Conservation (phyloP, 2,888 invertebrate genomes). For the Argyresthia goedartella region DNA sequence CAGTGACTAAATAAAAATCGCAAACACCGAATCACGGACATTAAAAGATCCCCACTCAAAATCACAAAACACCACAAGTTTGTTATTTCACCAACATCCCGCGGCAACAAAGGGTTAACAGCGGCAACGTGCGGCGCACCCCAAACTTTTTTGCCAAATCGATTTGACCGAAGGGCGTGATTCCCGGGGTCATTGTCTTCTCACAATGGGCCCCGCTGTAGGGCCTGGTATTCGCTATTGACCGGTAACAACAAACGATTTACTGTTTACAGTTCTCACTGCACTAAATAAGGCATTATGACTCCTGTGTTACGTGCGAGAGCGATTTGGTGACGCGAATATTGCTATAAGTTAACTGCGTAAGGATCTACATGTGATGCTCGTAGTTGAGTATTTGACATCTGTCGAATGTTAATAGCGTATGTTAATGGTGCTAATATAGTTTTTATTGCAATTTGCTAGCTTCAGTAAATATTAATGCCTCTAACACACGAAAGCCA, state of each 20-base stretch:
- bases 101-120: slow-evolving; percentile 19
- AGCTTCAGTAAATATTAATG: no score
- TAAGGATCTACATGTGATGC: no score
- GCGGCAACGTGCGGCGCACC: slow-evolving; percentile 8
- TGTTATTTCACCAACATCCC: neutral
- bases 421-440: no score
- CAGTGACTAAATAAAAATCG: no score
- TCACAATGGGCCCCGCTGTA: slow-evolving; percentile 3
- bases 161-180: slow-evolving; percentile 13
- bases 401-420: no score
- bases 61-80: no score
- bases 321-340: neutral
- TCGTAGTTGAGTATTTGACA: no score
- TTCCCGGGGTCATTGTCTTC: slow-evolving; percentile 14
- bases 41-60: no score
- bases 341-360: no score
- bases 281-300: neutral
- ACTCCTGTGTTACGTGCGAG: neutral
- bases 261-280: slow-evolving; percentile 3
- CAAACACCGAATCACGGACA: no score
- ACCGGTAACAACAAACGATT: slow-evolving; percentile 9
- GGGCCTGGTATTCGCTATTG: slow-evolving; percentile 8
- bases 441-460: no score
- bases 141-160: slow-evolving; percentile 8
- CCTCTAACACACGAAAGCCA: no score